Evolutionary conservation across 2,797 vertebrate genomes (phyloP).

Genomic region (Odontamblyopus lacepedii): DNA sequence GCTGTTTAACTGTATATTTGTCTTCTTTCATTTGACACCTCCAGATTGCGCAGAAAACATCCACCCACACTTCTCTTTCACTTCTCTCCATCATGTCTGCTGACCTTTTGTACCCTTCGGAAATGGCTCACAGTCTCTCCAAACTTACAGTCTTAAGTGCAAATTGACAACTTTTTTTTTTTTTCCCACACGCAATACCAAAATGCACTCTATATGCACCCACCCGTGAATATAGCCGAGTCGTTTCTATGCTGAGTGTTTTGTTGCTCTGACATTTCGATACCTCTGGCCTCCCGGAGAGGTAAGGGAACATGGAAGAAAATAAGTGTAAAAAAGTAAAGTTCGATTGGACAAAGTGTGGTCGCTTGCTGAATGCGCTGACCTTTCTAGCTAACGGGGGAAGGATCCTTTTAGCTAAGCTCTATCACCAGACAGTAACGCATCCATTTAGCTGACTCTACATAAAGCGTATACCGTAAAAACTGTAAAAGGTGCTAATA

Average conservation of each 20-base stretch:
- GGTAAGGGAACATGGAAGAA: slow-evolving; percentile 10
- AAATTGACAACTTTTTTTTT: slow-evolving; percentile 12
- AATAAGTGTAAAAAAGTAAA: slow-evolving; percentile 36
- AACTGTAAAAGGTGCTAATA: background rate
- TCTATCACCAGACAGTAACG: background rate
- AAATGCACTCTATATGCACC: slow-evolving; percentile 20
- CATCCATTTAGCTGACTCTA: background rate
- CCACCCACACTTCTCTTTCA: slow-evolving; percentile 17
- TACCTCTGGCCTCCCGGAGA: slow-evolving; percentile 34
- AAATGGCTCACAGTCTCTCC: slow-evolving; percentile 19
- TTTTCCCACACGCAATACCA: background rate
- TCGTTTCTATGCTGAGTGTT: slow-evolving; percentile 10
- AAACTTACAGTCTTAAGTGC: slow-evolving; percentile 20
- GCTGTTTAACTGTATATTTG: slow-evolving; percentile 21
- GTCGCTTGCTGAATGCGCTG: slow-evolving; percentile 40
- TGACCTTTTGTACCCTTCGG: slow-evolving; percentile 11
- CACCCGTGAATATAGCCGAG: background rate
- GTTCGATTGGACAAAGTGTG: slow-evolving; percentile 41
- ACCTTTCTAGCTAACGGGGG: slow-evolving; percentile 49
- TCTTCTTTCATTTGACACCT: slow-evolving; percentile 10
- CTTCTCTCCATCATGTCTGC: background rate
- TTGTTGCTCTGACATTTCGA: slow-evolving; percentile 44
- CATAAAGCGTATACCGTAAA: background rate
- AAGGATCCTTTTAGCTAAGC: slow-evolving; percentile 3
- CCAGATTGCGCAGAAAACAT: slow-evolving; percentile 11